These are phyloP conservation scores for Colinus virginianus DNA, from an alignment of 2,113 vertebrate species.

Conservation along the genomic window DNA sequence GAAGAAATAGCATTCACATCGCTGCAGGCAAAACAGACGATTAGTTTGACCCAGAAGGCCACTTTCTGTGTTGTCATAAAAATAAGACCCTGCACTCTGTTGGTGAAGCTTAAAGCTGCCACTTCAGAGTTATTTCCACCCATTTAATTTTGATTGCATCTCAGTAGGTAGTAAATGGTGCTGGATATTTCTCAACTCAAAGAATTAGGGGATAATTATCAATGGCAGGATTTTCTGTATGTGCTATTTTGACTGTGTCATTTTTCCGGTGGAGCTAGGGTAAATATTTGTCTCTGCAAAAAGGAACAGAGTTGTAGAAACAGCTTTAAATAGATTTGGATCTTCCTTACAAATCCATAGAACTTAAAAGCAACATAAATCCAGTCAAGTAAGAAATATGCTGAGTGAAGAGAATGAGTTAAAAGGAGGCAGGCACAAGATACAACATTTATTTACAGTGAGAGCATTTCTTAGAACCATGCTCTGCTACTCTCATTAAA, in stretches of 20 bases:
- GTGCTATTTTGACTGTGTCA: neutral
- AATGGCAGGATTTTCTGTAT: conserved; percentile 3
- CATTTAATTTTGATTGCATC: conserved; percentile 68
- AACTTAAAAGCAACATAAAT: neutral
- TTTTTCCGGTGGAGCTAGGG: neutral
- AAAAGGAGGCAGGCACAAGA: neutral
- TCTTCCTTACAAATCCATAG: neutral
- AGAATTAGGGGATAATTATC: conserved; percentile 48
- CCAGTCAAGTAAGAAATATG: neutral
- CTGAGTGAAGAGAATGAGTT: neutral
- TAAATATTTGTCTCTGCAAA: neutral
- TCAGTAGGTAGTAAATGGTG: conserved; percentile 55
- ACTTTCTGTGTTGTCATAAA: conserved; percentile 31
- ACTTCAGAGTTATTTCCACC: conserved; percentile 61
- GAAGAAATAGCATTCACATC: neutral
- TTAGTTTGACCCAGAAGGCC: conserved; percentile 21
- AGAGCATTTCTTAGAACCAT: neutral
- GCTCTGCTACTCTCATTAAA: neutral
- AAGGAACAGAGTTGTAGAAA: neutral
- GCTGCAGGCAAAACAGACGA: neutral
- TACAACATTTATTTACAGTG: neutral
- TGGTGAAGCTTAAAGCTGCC: conserved; percentile 29
- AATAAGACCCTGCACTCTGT: conserved; percentile 17
- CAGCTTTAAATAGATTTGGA: neutral
- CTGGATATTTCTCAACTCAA: conserved; percentile 21